These are phyloP conservation scores for Dryas iulia DNA, from an alignment of 1,140 invertebrate genomes.

Conservation along the genomic window DNA sequence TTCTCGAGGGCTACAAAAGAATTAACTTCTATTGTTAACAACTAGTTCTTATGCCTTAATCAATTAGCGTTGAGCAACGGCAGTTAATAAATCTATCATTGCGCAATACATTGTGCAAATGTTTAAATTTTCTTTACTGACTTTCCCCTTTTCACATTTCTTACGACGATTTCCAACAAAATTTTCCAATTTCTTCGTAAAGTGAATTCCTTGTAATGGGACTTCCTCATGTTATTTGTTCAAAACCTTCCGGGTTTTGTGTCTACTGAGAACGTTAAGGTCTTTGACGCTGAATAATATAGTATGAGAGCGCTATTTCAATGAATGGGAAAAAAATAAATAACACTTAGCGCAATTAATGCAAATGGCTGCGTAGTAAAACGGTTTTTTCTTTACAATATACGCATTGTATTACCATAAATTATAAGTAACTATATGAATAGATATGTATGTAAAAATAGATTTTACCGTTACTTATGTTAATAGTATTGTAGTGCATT, in stretches of 20 bases:
- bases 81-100: neutral
- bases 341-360: slow-evolving; percentile 21
- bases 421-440: neutral
- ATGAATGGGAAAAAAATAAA: slow-evolving; percentile 25
- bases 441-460: neutral
- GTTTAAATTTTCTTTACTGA: neutral
- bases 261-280: slow-evolving; percentile 29
- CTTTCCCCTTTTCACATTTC: neutral
- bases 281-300: slow-evolving; percentile 30
- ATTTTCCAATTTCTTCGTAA: neutral
- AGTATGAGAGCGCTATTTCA: slow-evolving; percentile 29
- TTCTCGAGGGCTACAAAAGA: neutral
- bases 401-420: neutral
- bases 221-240: neutral
- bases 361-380: slow-evolving; percentile 17
- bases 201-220: neutral
- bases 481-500: no score
- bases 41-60: neutral
- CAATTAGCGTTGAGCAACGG: neutral
- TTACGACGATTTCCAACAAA: neutral
- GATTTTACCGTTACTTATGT: neutral
- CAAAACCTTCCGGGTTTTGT: slow-evolving; percentile 28
- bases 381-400: neutral
- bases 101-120: neutral
- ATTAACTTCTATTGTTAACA: neutral